Evolutionary conservation across 37 sponge, comb jelly and placozoan genomes (phyloP).

Genomic region (Petrosia ficiformis): DNA sequence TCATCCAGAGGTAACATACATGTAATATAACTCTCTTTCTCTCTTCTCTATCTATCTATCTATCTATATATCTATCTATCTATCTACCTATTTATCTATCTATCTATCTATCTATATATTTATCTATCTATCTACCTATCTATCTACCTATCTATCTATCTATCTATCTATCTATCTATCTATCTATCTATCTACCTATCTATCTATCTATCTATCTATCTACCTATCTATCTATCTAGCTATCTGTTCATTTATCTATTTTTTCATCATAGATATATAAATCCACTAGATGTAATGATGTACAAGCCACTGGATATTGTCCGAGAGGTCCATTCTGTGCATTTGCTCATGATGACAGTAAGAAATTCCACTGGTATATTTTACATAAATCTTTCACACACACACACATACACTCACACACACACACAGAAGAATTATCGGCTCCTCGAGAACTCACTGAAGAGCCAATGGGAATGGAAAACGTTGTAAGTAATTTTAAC

Average conservation of each 20-base stretch:
- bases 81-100: slow-evolving; percentile 22
- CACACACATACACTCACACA: neutral
- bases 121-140: neutral
- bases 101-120: slow-evolving; percentile 2
- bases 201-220: neutral
- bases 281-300: slow-evolving; percentile 96
- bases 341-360: slow-evolving; percentile 95
- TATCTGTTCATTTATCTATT: neutral
- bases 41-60: too few species aligned
- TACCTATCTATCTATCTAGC: neutral
- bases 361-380: too few species aligned
- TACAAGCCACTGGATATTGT: slow-evolving; percentile 96
- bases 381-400: neutral
- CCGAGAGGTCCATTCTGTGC: slow-evolving; percentile 99
- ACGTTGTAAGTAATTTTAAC: neutral
- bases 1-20: slow-evolving; percentile 87
- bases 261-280: slow-evolving; percentile 88
- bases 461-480: slow-evolving; percentile 52
- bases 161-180: neutral
- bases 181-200: neutral
- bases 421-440: slow-evolving; percentile 53
- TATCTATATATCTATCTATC: slow-evolving; percentile 7
- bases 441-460: slow-evolving; percentile 71
- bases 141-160: neutral
- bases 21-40: neutral